Evolutionary conservation across 2,888 invertebrate genomes (phyloP), one percentile per base, ranked within the genome.

Genomic region (Abscondita cerata): DNA sequence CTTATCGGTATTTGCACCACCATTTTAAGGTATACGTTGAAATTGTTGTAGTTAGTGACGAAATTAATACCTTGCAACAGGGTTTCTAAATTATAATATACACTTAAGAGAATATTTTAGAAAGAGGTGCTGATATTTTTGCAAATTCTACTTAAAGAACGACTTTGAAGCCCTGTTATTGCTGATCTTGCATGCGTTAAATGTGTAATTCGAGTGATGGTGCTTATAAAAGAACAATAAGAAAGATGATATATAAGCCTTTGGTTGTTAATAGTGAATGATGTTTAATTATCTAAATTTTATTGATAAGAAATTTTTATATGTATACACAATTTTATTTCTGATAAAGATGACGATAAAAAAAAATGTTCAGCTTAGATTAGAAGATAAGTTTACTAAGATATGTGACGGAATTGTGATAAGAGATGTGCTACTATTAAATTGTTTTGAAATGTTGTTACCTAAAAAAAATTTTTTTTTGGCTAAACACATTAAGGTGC

Each of bases 371-470:
- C 59, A 44, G 51, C 48, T 54, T 63, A 63, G 59, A 13, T 56
- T 56, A 56, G 47, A 44, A 18, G 59, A 38, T 56, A 55, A 51
- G 53, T 54, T 50, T 25, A 51, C 6, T 54, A 58, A 55, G 54
- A 59, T 67, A 59, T 65, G 59, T 61, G 63, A 67, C 60, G 57
- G 68, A 70, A 67, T 63, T 67, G 70, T 68, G 68, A 68, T 66
- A 70, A 67, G 72, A 71, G 73, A 75, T 72, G 72, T 72, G 75
- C 74, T 76, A 76, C 76, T 76, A 76, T 73, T 73, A 71, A 73
- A 69, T 63, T 25, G 25, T 67, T 72, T 72, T 71, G 62, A 62
- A 48, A 46, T 62, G 64, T 67, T 68, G 65, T 68, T 68, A 68
- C 62, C 61, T 62, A 53, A 50, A 33, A 51, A 60, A 52, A 53